Conservation (phyloP, 2,113 vertebrate species). For the Corvus moneduloides region DNA sequence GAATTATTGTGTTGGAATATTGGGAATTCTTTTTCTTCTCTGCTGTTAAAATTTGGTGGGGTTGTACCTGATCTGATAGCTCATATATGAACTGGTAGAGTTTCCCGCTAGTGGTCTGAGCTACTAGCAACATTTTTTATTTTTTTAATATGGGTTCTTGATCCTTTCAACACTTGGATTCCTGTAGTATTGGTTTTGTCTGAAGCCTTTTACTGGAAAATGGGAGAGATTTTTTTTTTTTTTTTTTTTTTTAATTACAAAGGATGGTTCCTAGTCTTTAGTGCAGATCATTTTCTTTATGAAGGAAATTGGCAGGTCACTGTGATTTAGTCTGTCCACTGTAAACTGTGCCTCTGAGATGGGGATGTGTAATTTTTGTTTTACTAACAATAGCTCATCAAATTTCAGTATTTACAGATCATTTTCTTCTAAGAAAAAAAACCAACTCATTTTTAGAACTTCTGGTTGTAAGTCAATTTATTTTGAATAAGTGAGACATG, state of each 20-base stretch:
- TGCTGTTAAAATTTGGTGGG: neutral
- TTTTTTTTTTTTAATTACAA: neutral
- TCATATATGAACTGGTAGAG: neutral
- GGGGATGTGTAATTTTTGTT: neutral
- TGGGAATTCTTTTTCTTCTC: neutral
- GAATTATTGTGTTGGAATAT: neutral
- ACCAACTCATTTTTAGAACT: neutral
- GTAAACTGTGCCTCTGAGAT: neutral
- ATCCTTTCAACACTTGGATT: neutral
- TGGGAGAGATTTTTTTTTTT: neutral
- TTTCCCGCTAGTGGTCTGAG: constrained; percentile 23
- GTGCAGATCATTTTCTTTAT: neutral
- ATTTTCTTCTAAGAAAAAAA: neutral
- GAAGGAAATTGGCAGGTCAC: neutral
- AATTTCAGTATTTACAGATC: neutral
- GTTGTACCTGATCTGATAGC: neutral
- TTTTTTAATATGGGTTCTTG: neutral
- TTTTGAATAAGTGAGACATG: neutral
- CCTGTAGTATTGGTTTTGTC: neutral
- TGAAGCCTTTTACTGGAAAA: neutral
- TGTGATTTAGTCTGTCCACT: neutral
- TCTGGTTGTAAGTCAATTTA: neutral
- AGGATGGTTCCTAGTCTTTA: neutral
- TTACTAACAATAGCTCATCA: neutral
- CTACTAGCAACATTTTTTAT: neutral